These are phyloP conservation scores for Lampris incognitus DNA, from an alignment of 2,113 vertebrate genomes.

Conservation along the genomic window DNA sequence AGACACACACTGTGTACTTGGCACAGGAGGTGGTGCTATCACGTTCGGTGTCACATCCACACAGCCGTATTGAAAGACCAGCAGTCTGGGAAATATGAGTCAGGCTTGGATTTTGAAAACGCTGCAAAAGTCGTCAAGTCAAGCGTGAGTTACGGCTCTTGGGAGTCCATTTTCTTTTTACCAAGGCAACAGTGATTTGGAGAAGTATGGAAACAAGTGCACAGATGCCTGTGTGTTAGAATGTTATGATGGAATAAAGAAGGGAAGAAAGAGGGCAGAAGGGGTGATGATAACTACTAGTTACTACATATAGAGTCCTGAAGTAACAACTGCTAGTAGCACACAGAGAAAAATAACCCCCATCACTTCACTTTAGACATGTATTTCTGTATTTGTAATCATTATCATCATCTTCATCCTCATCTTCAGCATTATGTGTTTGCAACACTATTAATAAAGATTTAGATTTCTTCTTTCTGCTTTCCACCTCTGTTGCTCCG, in stretches of 20 bases:
- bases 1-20: slow-evolving; percentile 72
- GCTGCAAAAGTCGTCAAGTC: slow-evolving; percentile 49
- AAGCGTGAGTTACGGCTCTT: slow-evolving; percentile 28
- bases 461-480: slow-evolving; percentile 10
- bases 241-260: neutral
- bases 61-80: slow-evolving; percentile 63
- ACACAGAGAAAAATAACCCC: slow-evolving; percentile 12
- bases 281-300: neutral
- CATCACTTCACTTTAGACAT: slow-evolving; percentile 8
- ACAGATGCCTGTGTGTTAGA: no score
- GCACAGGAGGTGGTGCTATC: slow-evolving; percentile 70
- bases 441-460: neutral
- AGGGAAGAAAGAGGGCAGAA: neutral
- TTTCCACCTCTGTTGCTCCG: slow-evolving; percentile 3
- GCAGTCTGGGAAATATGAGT: slow-evolving; percentile 70
- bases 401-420: neutral
- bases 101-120: slow-evolving; percentile 56
- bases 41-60: slow-evolving; percentile 67
- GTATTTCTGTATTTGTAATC: slow-evolving; percentile 30
- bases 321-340: slow-evolving; percentile 7
- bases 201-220: no score
- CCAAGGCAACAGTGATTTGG: no score
- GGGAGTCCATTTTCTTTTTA: neutral
- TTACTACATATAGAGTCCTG: neutral
- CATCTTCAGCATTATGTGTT: neutral